Conservation (phyloP, 2,888 invertebrate species). For the Ephialtes manifestator region DNA sequence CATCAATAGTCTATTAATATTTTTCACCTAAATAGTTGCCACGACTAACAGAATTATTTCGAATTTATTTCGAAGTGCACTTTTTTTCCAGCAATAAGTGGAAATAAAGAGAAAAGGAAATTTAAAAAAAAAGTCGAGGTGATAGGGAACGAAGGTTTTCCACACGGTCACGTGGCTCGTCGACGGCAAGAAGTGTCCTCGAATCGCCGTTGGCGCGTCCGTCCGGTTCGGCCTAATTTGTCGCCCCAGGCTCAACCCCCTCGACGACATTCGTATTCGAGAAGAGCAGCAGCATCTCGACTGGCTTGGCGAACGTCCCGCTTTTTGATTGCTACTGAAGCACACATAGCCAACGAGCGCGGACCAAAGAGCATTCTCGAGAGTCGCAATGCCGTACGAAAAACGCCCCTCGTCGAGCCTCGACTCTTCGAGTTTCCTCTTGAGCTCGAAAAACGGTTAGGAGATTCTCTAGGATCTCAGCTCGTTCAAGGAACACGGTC, state of each 20-base stretch:
- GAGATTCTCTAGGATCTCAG: conserved; percentile 34
- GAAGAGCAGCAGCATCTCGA: conserved; percentile 48
- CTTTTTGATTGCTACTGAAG: conserved; percentile 71
- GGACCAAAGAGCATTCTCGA: conserved; percentile 44
- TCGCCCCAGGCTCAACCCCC: conserved; percentile 13
- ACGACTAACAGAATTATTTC: too few relatives aligned
- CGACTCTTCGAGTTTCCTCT: conserved; percentile 52
- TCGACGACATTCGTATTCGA: conserved; percentile 62
- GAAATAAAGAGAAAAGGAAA: not conserved
- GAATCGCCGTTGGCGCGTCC: conserved; percentile 47
- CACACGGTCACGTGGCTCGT: conserved; percentile 47
- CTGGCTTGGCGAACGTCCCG: conserved; percentile 71
- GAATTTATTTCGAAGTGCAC: not conserved
- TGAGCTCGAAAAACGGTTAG: conserved; percentile 46
- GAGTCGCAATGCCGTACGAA: conserved; percentile 60
- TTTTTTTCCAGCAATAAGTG: not conserved
- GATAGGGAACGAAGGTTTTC: conserved; percentile 25
- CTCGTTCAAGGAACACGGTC: conserved; percentile 22
- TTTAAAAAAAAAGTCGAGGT: conserved; percentile 5
- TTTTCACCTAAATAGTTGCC: too few relatives aligned
- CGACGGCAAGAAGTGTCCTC: conserved; percentile 60
- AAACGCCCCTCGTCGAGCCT: conserved; percentile 49
- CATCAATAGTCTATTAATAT: too few relatives aligned
- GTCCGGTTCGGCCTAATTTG: conserved; percentile 58
- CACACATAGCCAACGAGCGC: conserved; percentile 24